phyloP scores from a whole-genome alignment of 2,888 invertebrate genomes.

The Megastigmus dorsalis region DNA sequence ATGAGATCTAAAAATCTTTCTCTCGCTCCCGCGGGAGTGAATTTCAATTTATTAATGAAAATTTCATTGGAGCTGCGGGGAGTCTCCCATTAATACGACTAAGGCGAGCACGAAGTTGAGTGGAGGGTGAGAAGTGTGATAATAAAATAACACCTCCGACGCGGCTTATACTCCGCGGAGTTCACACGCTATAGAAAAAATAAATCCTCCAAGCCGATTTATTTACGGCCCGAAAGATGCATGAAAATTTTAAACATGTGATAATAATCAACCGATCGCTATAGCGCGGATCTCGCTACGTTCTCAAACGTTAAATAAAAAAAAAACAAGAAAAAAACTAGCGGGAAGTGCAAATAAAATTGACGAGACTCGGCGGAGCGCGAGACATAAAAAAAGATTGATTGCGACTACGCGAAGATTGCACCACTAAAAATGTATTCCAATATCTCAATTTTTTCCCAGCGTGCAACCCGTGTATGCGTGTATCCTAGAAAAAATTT shows the following conservation, averaged over 20 bases:
- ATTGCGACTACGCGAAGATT: too few species aligned
- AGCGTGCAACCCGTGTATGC: too few species aligned
- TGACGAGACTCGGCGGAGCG: too few species aligned
- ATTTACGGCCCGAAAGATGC: not conserved
- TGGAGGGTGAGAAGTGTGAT: not conserved
- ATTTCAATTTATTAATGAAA: constrained; percentile 36
- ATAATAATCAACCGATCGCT: not conserved
- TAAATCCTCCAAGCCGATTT: not conserved
- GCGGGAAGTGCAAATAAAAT: too few species aligned
- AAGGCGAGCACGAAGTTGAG: too few species aligned
- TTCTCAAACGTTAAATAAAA: too few species aligned
- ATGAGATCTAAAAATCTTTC: constrained; percentile 15
- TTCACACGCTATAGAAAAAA: too few species aligned
- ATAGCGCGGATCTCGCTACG: too few species aligned
- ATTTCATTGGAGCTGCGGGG: constrained; percentile 5
- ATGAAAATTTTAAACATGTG: not conserved
- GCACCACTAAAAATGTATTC: too few species aligned
- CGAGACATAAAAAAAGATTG: not conserved
- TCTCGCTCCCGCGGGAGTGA: not conserved
- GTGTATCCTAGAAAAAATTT: too few species aligned
- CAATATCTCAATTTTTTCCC: too few species aligned
- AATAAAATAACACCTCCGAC: constrained; percentile 4
- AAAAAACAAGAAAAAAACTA: too few species aligned
- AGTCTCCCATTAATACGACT: not conserved
- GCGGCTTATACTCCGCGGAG: not conserved